These are phyloP conservation scores for Saccostrea glomerata DNA, from an alignment of 1,140 invertebrate genomes.

Conservation along the genomic window DNA sequence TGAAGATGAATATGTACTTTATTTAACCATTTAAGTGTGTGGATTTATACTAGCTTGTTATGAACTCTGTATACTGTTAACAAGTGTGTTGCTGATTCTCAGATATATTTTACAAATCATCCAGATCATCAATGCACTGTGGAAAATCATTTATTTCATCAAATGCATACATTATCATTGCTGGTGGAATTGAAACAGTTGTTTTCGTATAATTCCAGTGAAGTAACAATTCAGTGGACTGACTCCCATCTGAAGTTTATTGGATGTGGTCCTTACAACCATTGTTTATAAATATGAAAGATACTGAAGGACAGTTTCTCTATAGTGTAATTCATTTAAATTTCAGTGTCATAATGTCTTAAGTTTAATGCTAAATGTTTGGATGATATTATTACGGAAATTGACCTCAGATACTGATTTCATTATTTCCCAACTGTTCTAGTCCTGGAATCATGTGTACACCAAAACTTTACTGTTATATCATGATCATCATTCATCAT, in stretches of 20 bases:
- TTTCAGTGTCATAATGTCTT: too few relatives aligned
- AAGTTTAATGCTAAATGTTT: background rate
- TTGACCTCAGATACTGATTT: background rate
- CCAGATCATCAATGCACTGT: too few relatives aligned
- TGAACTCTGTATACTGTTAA: background rate
- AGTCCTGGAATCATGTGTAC: background rate
- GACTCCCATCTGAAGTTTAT: too few relatives aligned
- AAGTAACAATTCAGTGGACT: too few relatives aligned
- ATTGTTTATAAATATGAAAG: too few relatives aligned
- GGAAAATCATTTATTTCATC: too few relatives aligned
- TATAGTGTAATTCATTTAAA: too few relatives aligned
- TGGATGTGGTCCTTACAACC: background rate
- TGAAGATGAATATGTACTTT: background rate
- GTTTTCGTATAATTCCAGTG: too few relatives aligned
- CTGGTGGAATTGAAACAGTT: too few relatives aligned
- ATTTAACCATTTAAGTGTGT: slow-evolving; percentile 1
- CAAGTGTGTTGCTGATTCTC: slow-evolving; percentile 14
- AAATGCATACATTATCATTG: too few relatives aligned
- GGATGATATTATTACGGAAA: background rate
- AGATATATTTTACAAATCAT: background rate
- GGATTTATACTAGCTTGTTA: slow-evolving; percentile 8
- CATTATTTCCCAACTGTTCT: background rate
- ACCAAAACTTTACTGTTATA: background rate
- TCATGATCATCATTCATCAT: background rate
- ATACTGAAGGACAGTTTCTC: too few relatives aligned